These are phyloP conservation scores for Drosophila tanythrix DNA, from an alignment of 2,888 invertebrate genomes.

Conservation along the genomic window DNA sequence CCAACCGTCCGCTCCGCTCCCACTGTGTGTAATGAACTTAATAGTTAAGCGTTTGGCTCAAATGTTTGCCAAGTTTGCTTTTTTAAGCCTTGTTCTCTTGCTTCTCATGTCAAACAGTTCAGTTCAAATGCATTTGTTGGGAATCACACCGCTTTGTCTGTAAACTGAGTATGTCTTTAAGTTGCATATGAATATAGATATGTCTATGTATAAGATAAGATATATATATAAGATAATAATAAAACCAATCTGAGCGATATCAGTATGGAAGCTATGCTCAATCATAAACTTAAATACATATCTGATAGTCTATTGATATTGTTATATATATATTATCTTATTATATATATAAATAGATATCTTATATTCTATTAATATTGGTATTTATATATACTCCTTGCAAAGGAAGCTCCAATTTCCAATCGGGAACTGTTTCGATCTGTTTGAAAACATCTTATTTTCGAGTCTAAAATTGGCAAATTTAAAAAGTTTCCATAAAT, in stretches of 20 bases:
- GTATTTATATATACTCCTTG: neutral
- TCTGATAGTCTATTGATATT: neutral
- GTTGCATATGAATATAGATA: neutral
- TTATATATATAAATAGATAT: neutral
- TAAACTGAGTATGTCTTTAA: neutral
- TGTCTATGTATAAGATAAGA: too few relatives aligned
- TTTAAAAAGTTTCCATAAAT: too few relatives aligned
- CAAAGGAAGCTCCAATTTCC: neutral
- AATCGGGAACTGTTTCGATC: too few relatives aligned
- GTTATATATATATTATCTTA: neutral
- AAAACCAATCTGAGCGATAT: too few relatives aligned
- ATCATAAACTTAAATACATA: neutral
- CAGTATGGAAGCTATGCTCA: neutral
- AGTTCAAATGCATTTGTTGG: constrained; percentile 56
- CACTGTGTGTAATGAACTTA: constrained; percentile 16
- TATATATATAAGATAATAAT: too few relatives aligned
- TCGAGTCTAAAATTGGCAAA: too few relatives aligned
- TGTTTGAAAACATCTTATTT: too few relatives aligned
- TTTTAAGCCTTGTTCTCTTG: constrained; percentile 1
- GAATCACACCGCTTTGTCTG: constrained; percentile 17
- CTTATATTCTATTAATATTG: neutral
- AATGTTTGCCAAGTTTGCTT: constrained; percentile 9
- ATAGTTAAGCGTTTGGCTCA: constrained; percentile 24
- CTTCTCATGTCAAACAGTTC: constrained; percentile 21
- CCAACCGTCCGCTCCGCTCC: neutral